Conservation (phyloP, 2,888 invertebrate species). For the Drosophila demipolita region DNA sequence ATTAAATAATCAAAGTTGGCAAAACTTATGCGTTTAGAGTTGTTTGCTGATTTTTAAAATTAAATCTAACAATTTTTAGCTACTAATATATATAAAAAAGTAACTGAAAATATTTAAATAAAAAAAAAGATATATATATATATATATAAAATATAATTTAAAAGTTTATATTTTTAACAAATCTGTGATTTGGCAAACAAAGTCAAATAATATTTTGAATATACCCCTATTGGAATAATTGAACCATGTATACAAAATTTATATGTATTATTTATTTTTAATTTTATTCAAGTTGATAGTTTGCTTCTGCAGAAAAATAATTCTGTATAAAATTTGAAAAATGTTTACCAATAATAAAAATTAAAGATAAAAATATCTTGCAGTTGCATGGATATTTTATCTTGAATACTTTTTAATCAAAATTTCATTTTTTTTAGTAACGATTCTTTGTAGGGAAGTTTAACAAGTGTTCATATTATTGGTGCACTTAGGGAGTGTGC, state of each 20-base stretch:
- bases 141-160: not conserved
- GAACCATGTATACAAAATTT: too few species aligned
- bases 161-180: not conserved
- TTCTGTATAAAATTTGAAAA: too few species aligned
- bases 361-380: not conserved
- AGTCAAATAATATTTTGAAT: not conserved
- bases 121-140: too few species aligned
- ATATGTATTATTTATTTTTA: too few species aligned
- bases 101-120: not conserved
- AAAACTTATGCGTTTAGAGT: not conserved
- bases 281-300: not conserved
- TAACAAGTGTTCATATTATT: not conserved
- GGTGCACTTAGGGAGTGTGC: slow-evolving; percentile 35
- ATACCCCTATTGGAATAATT: not conserved
- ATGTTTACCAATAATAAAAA: too few species aligned
- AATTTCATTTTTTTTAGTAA: not conserved
- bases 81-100: not conserved
- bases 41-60: not conserved
- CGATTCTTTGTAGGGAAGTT: not conserved
- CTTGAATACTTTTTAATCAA: not conserved
- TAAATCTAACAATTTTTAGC: not conserved
- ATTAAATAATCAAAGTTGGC: not conserved
- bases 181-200: not conserved
- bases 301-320: not conserved
- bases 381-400: not conserved